A percentile compares a stretch with the other conserved stretches of the same genome.
phyloP scores from a whole-genome alignment of 2,113 vertebrate genomes.

The Alexandromys fortis region DNA sequence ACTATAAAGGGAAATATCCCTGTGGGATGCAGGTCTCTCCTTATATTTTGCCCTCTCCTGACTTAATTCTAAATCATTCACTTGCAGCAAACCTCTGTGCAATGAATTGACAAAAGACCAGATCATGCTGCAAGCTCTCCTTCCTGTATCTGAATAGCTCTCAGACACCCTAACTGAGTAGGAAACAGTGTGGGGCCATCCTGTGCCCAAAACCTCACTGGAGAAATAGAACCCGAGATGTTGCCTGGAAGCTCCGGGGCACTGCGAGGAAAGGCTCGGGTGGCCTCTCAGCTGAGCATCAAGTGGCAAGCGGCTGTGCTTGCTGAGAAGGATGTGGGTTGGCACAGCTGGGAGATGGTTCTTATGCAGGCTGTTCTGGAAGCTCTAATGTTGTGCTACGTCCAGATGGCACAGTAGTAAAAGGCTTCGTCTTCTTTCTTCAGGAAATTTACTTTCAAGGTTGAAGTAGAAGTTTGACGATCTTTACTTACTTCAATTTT shows the following conservation, averaged over 20 bases:
- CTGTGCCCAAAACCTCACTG: accelerated
- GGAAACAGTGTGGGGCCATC: background rate
- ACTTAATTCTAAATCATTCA: background rate
- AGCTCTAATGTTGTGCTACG: background rate
- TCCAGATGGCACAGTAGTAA: conserved; percentile 62
- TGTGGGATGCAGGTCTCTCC: background rate
- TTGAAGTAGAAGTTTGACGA: background rate
- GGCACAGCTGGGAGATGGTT: background rate
- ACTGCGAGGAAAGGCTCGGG: too few relatives aligned
- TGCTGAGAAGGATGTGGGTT: conserved; percentile 36
- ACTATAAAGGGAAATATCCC: background rate
- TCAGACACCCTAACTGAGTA: background rate
- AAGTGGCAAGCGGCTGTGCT: background rate
- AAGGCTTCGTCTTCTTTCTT: conserved; percentile 40
- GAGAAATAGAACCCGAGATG: background rate
- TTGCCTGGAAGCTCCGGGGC: background rate
- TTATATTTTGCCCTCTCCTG: background rate
- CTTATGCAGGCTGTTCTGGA: background rate
- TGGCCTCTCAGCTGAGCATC: too few relatives aligned
- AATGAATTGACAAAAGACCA: background rate
- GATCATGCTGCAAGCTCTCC: background rate
- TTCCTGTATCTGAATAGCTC: background rate
- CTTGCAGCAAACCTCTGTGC: background rate
- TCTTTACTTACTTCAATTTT: conserved; percentile 59
- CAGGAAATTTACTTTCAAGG: conserved; percentile 45